A percentile compares a stretch with the other conserved stretches of the same genome.
Evolutionary conservation across 2,888 invertebrate genomes (phyloP).

Genomic region (Schrankia costaestrigalis): DNA sequence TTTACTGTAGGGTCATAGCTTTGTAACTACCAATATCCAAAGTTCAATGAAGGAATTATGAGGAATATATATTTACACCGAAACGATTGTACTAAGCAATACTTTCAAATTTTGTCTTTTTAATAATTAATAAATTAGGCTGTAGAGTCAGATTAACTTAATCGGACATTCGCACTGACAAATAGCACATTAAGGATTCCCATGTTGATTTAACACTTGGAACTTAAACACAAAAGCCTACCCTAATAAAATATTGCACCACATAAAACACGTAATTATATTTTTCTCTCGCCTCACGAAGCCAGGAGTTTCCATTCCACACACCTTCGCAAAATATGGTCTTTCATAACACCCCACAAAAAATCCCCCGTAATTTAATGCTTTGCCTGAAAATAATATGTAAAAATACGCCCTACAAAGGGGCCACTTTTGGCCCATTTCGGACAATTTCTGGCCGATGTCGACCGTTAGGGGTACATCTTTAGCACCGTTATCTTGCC

Average conservation of each 20-base stretch:
- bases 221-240: constrained; percentile 39
- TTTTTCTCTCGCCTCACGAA: constrained; percentile 52
- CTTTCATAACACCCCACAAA: constrained; percentile 63
- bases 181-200: constrained; percentile 34
- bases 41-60: too few species aligned
- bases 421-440: constrained; percentile 54
- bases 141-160: constrained; percentile 18
- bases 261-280: constrained; percentile 62
- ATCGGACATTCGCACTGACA: constrained; percentile 25
- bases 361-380: constrained; percentile 72
- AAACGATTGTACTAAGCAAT: too few species aligned
- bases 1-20: too few species aligned
- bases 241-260: constrained; percentile 46
- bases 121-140: constrained; percentile 18
- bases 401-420: constrained; percentile 64
- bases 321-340: constrained; percentile 70
- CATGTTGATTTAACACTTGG: constrained; percentile 33
- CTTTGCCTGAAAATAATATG: constrained; percentile 67
- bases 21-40: too few species aligned
- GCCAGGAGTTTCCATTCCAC: constrained; percentile 56
- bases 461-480: constrained; percentile 63
- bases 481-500: constrained; percentile 64
- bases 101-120: too few species aligned
- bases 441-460: constrained; percentile 49
- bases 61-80: too few species aligned